phyloP scores from a whole-genome alignment of 2,888 invertebrate species.

The Erebia aethiops region DNA sequence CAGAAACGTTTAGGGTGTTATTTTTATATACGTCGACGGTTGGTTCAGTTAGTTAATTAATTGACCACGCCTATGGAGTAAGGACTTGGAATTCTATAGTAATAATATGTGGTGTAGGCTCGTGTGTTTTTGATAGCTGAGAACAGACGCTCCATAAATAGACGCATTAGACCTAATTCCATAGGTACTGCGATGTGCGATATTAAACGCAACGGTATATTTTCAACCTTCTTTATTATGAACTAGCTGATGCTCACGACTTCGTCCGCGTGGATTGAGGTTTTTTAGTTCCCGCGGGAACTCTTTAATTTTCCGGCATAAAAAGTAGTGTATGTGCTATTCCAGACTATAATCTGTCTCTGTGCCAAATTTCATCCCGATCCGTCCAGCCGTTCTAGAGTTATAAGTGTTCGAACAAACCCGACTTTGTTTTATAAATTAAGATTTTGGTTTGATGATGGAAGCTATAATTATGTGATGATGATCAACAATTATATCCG shows the following conservation, averaged over 20 bases:
- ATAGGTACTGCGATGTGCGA: constrained; percentile 28
- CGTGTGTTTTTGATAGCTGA: constrained; percentile 33
- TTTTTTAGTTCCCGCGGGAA: no score
- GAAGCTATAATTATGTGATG: background rate
- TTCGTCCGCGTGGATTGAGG: no score
- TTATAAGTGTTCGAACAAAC: no score
- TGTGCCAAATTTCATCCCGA: no score
- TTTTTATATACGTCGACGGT: constrained; percentile 27
- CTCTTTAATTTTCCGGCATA: no score
- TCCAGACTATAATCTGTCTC: no score
- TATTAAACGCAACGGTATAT: constrained; percentile 25
- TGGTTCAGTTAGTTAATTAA: constrained; percentile 36
- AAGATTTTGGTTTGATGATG: background rate
- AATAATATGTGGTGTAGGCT: background rate
- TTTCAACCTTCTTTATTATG: background rate
- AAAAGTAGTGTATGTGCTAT: no score
- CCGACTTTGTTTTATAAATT: no score
- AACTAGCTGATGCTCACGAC: no score
- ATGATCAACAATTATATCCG: no score
- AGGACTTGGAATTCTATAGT: constrained; percentile 17
- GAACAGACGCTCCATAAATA: constrained; percentile 37
- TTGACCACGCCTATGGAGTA: constrained; percentile 45
- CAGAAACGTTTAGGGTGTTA: constrained; percentile 19
- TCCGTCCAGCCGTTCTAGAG: no score
- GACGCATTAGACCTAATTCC: constrained; percentile 38